Base-by-base conservation (phyloP, 2,113 vertebrate species). In the Mandrillus leucophaeus region DNA sequence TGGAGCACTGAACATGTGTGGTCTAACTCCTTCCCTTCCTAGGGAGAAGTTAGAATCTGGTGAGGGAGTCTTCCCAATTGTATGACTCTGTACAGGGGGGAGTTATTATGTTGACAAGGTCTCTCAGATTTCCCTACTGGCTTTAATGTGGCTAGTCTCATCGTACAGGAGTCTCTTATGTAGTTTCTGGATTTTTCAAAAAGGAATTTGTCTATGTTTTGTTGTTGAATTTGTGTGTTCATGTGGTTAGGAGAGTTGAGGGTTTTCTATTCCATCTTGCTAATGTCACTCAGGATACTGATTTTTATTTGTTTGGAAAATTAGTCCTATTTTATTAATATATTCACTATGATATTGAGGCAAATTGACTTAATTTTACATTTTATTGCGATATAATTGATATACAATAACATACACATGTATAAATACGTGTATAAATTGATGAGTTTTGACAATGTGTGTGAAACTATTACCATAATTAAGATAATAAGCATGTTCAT, bases 291-390 rank as follows among this genome's bases (percentile, higher is more conserved):
- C 55, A 52, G 9, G 22, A 38, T 78, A 57, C 17, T 92, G 75
- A 57, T 70, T 84, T 85, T 83, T 92, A 45, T 88, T 93, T 95
- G 30, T 68, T 87, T 85, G 86, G 75, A 78, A 94, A 85, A 81
- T 76, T 27, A 85, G 30, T 94, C 43, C 55, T 84, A 27, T 70
- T 95, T 94, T 88, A 93, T 32, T 80, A 85, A 12, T 59, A 45
- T 87, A 52, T 86, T 81, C 18, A 90, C 14, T 76, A 48, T 84
- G 25, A 38, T 79, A 45, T 52, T 93, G 25, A 87, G 66, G 23
- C 55, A 73, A 43, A 30, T 87, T 93, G 30, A 73, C 72, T 90
- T 89, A 78, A 20, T 85, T 95, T 92, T 90, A 76, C 32, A 86
- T 94, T 90, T 85, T 78, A 86, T 50, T 83, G 32, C 87, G 30